A percentile compares a stretch with the other conserved stretches of the same genome.
Evolutionary conservation across 2,888 invertebrate species (phyloP).

Genomic region (Hirtodrosophila trivittata): DNA sequence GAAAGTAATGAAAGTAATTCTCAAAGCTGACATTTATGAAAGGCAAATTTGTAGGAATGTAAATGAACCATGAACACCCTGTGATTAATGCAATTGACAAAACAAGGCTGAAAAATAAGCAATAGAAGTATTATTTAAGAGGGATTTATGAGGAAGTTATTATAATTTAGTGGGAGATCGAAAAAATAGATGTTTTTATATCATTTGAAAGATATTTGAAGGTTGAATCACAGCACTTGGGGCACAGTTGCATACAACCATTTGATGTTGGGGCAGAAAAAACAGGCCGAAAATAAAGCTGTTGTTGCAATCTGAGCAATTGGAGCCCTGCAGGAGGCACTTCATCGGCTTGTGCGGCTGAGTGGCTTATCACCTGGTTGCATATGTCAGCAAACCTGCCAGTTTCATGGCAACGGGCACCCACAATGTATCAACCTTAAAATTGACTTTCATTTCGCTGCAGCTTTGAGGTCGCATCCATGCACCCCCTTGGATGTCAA

Average conservation of each 20-base stretch:
- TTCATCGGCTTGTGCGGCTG: slow-evolving; percentile 57
- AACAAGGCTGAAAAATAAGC: not conserved
- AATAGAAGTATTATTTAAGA: no score
- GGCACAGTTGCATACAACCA: no score
- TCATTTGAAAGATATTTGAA: no score
- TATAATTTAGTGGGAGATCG: not conserved
- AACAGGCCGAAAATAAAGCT: not conserved
- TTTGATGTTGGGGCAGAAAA: not conserved
- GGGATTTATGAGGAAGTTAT: no score
- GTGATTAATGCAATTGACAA: not conserved
- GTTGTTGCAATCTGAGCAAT: slow-evolving; percentile 2
- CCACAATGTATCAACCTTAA: slow-evolving; percentile 73
- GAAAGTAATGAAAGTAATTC: slow-evolving; percentile 49
- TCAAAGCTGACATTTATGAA: slow-evolving; percentile 21
- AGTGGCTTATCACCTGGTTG: slow-evolving; percentile 72
- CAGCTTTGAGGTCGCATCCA: slow-evolving; percentile 72
- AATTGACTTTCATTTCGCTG: slow-evolving; percentile 73
- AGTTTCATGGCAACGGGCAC: slow-evolving; percentile 50
- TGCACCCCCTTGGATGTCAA: slow-evolving; percentile 34
- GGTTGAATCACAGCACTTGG: no score
- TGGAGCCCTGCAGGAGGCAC: slow-evolving; percentile 37
- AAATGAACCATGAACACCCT: slow-evolving; percentile 12
- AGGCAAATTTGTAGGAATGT: slow-evolving; percentile 6
- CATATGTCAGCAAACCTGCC: slow-evolving; percentile 65
- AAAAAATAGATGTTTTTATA: no score